These are phyloP conservation scores for Deilephila porcellus DNA, from an alignment of 2,888 invertebrate genomes.

Conservation along the genomic window DNA sequence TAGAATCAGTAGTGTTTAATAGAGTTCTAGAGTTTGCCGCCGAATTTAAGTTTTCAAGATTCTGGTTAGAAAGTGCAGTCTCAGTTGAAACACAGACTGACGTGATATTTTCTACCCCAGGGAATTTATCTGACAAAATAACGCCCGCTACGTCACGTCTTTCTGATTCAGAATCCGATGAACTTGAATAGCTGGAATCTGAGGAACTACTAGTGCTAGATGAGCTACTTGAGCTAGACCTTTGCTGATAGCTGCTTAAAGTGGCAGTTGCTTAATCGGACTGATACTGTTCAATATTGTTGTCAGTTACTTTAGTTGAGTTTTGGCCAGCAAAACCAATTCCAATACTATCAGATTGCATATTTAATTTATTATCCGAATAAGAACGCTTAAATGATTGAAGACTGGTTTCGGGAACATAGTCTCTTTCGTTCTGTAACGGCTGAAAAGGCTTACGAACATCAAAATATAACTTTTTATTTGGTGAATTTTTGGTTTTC, in stretches of 20 bases:
- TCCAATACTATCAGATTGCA: background rate
- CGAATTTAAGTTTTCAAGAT: constrained; percentile 2
- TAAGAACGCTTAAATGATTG: background rate
- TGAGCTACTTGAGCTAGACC: constrained; percentile 11
- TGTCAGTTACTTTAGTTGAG: background rate
- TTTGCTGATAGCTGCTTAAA: background rate
- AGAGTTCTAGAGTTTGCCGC: background rate
- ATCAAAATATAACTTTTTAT: constrained; percentile 1
- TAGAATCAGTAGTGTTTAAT: background rate
- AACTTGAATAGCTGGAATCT: constrained; percentile 6
- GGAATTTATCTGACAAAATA: constrained; percentile 5
- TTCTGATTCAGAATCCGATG: background rate
- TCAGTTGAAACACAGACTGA: constrained; percentile 7
- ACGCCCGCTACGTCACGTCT: background rate
- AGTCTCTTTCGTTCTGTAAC: constrained; percentile 11
- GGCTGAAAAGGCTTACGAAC: constrained; percentile 1
- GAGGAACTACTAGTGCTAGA: constrained; percentile 9
- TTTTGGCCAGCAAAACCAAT: background rate
- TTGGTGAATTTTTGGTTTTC: background rate
- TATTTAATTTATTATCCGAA: background rate
- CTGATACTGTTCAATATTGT: constrained; percentile 9
- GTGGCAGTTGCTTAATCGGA: constrained; percentile 2
- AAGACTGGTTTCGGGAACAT: background rate
- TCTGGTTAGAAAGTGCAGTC: background rate
- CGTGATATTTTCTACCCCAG: background rate